These are phyloP conservation scores for Dicroscelio sp. DNA, from an alignment of 2,888 invertebrate genomes.

Conservation along the genomic window DNA sequence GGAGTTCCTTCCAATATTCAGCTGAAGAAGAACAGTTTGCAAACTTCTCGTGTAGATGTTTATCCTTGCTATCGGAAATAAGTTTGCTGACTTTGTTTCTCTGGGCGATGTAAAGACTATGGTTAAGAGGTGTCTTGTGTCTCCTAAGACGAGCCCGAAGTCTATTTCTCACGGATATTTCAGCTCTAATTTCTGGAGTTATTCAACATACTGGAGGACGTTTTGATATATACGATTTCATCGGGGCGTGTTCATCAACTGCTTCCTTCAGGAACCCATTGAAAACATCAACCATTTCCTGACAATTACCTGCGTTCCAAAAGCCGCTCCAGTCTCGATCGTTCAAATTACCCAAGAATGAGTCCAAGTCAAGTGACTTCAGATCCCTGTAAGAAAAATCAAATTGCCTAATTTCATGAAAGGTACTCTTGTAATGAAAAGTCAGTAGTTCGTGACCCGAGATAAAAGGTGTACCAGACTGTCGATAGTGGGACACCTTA, in stretches of 20 bases:
- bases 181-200: neutral
- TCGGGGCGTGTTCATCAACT: neutral
- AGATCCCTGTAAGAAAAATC: neutral
- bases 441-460: conserved; percentile 24
- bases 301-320: too few relatives aligned
- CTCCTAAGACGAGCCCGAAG: neutral
- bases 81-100: neutral
- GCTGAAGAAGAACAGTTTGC: too few relatives aligned
- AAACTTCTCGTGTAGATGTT: too few relatives aligned
- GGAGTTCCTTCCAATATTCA: too few relatives aligned
- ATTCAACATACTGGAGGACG: neutral
- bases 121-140: neutral
- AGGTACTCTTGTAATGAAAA: neutral
- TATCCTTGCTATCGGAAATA: too few relatives aligned
- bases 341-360: neutral
- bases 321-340: too few relatives aligned
- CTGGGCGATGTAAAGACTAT: neutral
- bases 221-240: neutral
- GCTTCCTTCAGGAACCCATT: neutral
- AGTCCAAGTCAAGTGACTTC: neutral
- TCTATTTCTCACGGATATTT: neutral
- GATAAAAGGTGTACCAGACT: neutral
- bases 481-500: neutral
- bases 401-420: neutral
- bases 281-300: too few relatives aligned